Evolutionary conservation across 2,113 vertebrate genomes (phyloP).

Genomic region (Notechis scutatus): DNA sequence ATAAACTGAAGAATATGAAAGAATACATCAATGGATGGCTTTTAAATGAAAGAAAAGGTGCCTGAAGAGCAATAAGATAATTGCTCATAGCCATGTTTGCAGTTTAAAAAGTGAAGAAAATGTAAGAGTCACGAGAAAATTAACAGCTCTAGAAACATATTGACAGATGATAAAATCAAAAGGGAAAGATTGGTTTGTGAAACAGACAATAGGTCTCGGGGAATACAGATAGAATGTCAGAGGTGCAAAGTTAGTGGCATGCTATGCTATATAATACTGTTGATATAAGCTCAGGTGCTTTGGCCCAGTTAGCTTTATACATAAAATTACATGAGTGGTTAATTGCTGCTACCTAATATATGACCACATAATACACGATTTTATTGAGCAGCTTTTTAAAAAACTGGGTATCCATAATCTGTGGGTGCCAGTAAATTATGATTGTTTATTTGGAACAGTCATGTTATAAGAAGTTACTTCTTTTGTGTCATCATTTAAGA

Average conservation of each 20-base stretch:
- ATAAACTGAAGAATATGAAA: background rate
- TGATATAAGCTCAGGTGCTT: background rate
- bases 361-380: background rate
- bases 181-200: background rate
- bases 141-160: background rate
- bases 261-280: background rate
- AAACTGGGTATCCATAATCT: background rate
- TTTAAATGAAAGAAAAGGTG: background rate
- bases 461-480: background rate
- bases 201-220: background rate
- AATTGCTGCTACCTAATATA: background rate
- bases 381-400: background rate
- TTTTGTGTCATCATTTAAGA: background rate
- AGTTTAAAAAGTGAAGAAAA: background rate
- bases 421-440: background rate
- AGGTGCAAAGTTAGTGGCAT: background rate
- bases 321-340: background rate
- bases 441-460: background rate
- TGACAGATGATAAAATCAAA: background rate
- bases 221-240: background rate
- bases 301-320: background rate
- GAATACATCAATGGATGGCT: background rate
- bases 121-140: background rate
- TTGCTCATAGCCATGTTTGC: background rate
- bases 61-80: background rate